Percentiles rank a stretch among this genome's conserved stretches.
phyloP scores from a whole-genome alignment of 2,113 vertebrate genomes.

The Sakesphorus luctuosus region DNA sequence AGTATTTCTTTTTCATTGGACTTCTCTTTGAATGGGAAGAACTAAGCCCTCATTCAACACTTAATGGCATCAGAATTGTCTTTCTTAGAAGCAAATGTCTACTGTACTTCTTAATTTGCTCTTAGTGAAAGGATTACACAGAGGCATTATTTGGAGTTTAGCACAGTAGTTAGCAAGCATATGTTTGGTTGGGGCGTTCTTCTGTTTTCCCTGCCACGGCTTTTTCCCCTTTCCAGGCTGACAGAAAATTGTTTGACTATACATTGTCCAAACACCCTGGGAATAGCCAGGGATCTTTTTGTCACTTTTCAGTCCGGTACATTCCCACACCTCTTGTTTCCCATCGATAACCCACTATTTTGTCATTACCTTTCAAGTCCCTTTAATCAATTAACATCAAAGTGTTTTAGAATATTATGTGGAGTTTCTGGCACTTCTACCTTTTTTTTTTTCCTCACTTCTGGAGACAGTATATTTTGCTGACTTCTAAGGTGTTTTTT shows the following conservation, averaged over 20 bases:
- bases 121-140: background rate
- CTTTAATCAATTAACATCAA: background rate
- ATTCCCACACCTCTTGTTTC: background rate
- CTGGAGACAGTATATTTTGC: background rate
- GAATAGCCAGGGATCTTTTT: background rate
- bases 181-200: background rate
- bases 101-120: background rate
- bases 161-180: background rate
- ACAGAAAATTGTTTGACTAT: background rate
- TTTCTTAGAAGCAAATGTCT: background rate
- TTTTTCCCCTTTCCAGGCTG: background rate
- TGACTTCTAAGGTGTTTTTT: background rate
- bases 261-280: background rate
- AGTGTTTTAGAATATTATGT: background rate
- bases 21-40: background rate
- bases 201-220: background rate
- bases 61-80: background rate
- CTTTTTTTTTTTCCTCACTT: background rate
- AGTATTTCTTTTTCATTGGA: background rate
- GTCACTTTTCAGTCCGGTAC: background rate
- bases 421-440: background rate
- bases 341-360: background rate
- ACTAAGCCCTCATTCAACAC: background rate
- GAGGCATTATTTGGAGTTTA: background rate
- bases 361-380: background rate